These are phyloP conservation scores for Phylloscopus trochilus DNA, from an alignment of 2,113 vertebrate genomes.

Conservation along the genomic window DNA sequence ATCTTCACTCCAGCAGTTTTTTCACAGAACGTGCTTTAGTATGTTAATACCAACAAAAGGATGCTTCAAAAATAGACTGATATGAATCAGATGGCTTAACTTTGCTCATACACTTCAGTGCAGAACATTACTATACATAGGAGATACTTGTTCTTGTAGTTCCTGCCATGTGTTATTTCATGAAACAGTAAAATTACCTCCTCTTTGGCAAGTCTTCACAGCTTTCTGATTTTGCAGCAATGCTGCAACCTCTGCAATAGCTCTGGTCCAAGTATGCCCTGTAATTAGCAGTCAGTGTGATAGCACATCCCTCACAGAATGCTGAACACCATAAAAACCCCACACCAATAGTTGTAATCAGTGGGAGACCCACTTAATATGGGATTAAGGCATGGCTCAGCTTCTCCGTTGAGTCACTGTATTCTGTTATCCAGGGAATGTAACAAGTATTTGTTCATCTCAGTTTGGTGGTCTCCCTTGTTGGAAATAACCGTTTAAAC, in stretches of 20 bases:
- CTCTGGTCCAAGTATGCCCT: not conserved
- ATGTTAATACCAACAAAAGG: not conserved
- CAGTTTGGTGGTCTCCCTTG: not conserved
- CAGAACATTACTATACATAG: accelerated
- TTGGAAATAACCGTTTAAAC: not conserved
- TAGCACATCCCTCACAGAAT: not conserved
- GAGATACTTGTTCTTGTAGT: not conserved
- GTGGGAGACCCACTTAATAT: not conserved
- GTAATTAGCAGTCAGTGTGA: not conserved
- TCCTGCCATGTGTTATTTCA: not conserved
- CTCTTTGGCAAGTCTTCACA: not conserved
- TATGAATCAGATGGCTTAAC: not conserved
- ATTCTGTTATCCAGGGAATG: not conserved
- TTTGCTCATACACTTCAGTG: not conserved
- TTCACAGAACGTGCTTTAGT: not conserved
- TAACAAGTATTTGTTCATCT: not conserved
- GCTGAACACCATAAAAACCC: not conserved
- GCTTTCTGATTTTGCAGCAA: not conserved
- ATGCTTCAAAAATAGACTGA: not conserved
- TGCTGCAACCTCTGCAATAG: not conserved
- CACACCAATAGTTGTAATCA: not conserved
- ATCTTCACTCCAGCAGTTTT: not conserved
- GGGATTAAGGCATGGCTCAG: not conserved
- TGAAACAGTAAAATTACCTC: not conserved
- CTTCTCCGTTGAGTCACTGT: not conserved